phyloP scores from a whole-genome alignment of 1,140 invertebrate genomes.

The Callitettix versicolor region DNA sequence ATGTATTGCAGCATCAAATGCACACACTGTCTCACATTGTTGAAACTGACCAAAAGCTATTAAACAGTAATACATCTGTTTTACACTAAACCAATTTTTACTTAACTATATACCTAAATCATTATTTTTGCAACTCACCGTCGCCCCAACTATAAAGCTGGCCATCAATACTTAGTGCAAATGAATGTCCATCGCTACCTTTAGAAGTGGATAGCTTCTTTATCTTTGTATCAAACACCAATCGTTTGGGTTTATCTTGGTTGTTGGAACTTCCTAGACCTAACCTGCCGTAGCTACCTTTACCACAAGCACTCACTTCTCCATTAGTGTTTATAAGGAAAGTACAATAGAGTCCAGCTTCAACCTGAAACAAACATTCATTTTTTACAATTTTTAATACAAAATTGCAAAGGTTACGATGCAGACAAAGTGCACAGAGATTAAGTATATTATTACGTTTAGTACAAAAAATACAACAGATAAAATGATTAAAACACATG shows the following conservation, averaged over 20 bases:
- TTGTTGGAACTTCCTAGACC: conserved; percentile 46
- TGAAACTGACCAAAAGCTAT: too few relatives aligned
- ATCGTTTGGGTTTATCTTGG: conserved; percentile 39
- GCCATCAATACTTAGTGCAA: conserved; percentile 46
- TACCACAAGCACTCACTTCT: conserved; percentile 45
- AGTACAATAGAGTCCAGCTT: conserved; percentile 57
- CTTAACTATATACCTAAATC: too few relatives aligned
- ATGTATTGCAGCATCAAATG: too few relatives aligned
- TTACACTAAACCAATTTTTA: too few relatives aligned
- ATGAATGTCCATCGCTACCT: conserved; percentile 48
- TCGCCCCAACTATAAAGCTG: conserved; percentile 53
- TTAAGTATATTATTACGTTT: too few relatives aligned
- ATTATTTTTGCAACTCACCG: conserved; percentile 39
- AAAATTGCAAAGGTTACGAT: too few relatives aligned
- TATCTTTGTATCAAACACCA: conserved; percentile 37
- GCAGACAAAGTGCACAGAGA: too few relatives aligned
- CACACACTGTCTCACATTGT: too few relatives aligned
- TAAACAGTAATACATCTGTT: too few relatives aligned
- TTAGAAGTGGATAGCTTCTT: conserved; percentile 43
- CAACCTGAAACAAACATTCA: conserved; percentile 41
- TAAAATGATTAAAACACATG: too few relatives aligned
- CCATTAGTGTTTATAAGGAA: conserved; percentile 50
- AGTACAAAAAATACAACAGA: too few relatives aligned
- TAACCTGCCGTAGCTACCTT: conserved; percentile 45
- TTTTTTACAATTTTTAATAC: too few relatives aligned